Conservation (phyloP, 1,140 invertebrate genomes). For the Berghia stephanieae region DNA sequence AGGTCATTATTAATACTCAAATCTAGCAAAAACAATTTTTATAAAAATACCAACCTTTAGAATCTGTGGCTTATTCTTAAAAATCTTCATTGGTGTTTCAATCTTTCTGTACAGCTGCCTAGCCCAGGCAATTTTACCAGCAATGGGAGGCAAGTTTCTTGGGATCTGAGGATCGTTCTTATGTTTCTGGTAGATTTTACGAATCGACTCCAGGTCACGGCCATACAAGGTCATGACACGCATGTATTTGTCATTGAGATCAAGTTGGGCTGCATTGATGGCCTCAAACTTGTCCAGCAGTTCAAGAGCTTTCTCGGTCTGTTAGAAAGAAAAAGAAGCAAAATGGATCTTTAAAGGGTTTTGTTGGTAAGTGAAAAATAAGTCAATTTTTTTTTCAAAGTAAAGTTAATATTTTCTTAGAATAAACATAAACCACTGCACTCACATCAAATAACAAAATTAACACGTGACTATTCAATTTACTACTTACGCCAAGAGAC, state of each 20-base stretch:
- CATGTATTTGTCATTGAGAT: constrained; percentile 80
- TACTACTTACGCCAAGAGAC: constrained; percentile 61
- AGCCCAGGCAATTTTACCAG: constrained; percentile 68
- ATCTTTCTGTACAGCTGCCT: constrained; percentile 69
- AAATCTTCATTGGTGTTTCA: constrained; percentile 71
- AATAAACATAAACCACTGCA: no score
- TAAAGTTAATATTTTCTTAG: no score
- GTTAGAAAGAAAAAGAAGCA: constrained; percentile 32
- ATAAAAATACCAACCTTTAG: constrained; percentile 53
- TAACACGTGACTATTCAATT: neutral
- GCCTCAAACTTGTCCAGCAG: constrained; percentile 66
- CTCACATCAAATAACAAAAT: no score
- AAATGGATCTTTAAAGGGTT: no score
- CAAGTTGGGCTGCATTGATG: constrained; percentile 61
- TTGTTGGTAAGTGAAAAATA: no score
- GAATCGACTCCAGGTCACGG: constrained; percentile 85
- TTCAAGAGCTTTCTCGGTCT: constrained; percentile 66
- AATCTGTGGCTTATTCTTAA: constrained; percentile 65
- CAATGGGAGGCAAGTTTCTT: constrained; percentile 67
- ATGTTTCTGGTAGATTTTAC: constrained; percentile 71
- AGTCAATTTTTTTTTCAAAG: no score
- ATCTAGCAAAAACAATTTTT: neutral
- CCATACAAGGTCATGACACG: constrained; percentile 84
- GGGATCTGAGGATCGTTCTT: constrained; percentile 66
- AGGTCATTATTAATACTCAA: no score